Base-by-base conservation (phyloP, 2,797 vertebrate species). In the Muraenolepis orangiensis region DNA sequence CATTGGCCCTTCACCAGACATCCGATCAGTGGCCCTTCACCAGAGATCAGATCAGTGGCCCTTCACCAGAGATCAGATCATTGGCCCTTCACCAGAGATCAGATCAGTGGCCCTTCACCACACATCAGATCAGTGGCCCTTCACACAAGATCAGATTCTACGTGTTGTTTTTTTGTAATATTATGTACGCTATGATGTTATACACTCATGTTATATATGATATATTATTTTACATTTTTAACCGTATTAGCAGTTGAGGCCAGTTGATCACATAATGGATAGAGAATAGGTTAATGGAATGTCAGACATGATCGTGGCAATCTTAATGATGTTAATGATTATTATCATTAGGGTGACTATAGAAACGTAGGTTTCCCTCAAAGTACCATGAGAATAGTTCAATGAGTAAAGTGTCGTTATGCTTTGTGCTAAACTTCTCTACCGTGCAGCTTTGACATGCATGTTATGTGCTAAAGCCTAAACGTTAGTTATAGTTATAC, bases 1-100 rank as follows among this genome's bases (percentile, higher is more conserved):
- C n/a, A n/a, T n/a, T n/a, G 70, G 78, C 85, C 80, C 81, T 81
- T 88, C 85, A 81, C n/a, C 66, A 74, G 57, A 74, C 76, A 79
- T 64, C 18, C 72, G 83, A 82, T 81, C 86, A 86, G n/a, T n/a
- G n/a, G n/a, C n/a, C n/a, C n/a, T n/a, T n/a, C n/a, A n/a, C n/a
- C n/a, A n/a, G n/a, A n/a, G n/a, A n/a, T n/a, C n/a, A n/a, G n/a
- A n/a, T n/a, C n/a, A n/a, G n/a, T n/a, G n/a, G n/a, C n/a, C n/a
- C n/a, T n/a, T n/a, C n/a, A n/a, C n/a, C n/a, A n/a, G n/a, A n/a
- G n/a, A n/a, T n/a, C n/a, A n/a, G n/a, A n/a, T n/a, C n/a, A n/a
- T n/a, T n/a, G 70, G 78, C 85, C 80, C 81, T 81, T 88, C 85
- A 81, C n/a, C 66, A 74, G 57, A 74, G 77, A 79, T 64, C 18